Percentiles rank a stretch among this genome's conserved stretches.
phyloP scores from a whole-genome alignment of 2,888 invertebrate genomes.

The Itoplectis maculator region DNA sequence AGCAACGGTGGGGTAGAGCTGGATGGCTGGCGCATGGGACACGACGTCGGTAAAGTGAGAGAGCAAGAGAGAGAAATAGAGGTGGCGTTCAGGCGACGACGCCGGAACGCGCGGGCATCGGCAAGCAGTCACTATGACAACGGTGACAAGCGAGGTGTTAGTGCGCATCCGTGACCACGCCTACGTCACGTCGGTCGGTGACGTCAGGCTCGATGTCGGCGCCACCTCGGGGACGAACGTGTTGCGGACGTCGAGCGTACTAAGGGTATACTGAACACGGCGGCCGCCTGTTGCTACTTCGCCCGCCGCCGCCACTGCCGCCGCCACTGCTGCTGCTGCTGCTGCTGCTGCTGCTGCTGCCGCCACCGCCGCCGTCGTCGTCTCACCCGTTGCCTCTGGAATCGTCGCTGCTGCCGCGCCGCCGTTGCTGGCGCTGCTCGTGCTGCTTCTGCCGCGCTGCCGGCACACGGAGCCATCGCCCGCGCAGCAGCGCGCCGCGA shows the following conservation, averaged over 20 bases:
- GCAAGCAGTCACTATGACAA: constrained; percentile 83
- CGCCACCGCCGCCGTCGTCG: too few species aligned
- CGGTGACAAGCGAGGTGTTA: constrained; percentile 83
- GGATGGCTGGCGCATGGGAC: constrained; percentile 45
- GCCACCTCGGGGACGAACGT: constrained; percentile 77
- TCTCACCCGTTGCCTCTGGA: constrained; percentile 39
- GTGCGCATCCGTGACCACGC: constrained; percentile 85
- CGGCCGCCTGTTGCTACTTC: constrained; percentile 83
- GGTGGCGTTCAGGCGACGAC: constrained; percentile 69
- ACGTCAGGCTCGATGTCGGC: constrained; percentile 80
- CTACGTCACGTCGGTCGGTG: constrained; percentile 82
- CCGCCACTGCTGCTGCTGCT: neutral
- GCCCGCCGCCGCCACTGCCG: constrained; percentile 54
- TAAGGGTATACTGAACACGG: constrained; percentile 63
- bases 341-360: constrained; percentile 19
- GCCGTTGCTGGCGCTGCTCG: constrained; percentile 23
- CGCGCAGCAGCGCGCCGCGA: constrained; percentile 29
- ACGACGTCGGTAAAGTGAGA: constrained; percentile 36
- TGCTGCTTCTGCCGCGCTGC: constrained; percentile 52
- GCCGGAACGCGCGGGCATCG: constrained; percentile 80
- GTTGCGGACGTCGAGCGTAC: constrained; percentile 73
- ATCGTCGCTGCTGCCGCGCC: constrained; percentile 3
- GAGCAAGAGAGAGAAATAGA: too few species aligned
- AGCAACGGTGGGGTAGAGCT: constrained; percentile 39
- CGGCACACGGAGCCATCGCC: constrained; percentile 53